These are phyloP conservation scores for Sorex fumeus DNA, from an alignment of 2,113 vertebrate species.

Conservation along the genomic window DNA sequence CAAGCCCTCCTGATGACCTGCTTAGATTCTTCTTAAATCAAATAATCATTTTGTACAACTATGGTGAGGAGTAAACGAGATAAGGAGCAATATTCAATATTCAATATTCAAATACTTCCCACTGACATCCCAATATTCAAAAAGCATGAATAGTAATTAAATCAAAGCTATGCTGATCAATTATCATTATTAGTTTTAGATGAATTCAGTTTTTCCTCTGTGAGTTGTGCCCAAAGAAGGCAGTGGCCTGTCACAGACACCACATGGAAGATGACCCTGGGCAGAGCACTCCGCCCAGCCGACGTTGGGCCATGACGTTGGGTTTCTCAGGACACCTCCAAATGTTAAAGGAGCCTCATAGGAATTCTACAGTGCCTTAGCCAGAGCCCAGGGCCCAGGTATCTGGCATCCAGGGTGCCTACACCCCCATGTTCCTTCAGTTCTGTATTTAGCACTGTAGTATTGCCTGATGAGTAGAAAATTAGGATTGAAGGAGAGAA, in stretches of 20 bases:
- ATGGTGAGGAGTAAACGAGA: conserved; percentile 5
- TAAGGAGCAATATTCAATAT: neutral
- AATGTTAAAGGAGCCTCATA: neutral
- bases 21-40: neutral
- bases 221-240: neutral
- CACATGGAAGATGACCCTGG: neutral
- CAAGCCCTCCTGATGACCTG: neutral
- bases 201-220: conserved; percentile 25
- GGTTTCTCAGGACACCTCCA: neutral
- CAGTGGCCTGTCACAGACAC: neutral
- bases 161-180: neutral
- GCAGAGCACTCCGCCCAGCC: neutral
- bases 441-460: neutral
- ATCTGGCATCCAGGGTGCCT: no score
- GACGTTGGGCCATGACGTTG: neutral
- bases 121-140: no score
- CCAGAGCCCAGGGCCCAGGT: neutral
- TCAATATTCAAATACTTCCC: neutral
- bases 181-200: neutral
- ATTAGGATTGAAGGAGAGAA: neutral
- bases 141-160: neutral
- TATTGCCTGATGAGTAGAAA: neutral
- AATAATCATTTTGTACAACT: neutral
- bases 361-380: neutral
- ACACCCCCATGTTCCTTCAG: no score